Conservation (phyloP, 35 echinoderm and acorn worm species). For the Lytechinus pictus region DNA sequence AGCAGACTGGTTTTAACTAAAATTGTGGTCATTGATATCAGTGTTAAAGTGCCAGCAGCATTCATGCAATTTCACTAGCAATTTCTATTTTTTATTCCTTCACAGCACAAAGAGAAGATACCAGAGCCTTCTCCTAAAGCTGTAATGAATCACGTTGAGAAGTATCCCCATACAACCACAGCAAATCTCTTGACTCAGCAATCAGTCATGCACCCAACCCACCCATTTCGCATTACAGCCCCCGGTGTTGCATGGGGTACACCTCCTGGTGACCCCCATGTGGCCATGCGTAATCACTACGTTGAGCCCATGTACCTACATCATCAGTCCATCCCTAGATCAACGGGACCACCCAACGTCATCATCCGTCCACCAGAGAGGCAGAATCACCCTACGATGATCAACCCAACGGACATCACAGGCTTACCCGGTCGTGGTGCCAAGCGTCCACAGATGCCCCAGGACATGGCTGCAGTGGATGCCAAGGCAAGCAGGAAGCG, state of each 20-base stretch:
- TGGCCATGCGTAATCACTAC: slow-evolving; percentile 30
- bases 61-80: not conserved
- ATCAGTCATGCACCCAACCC: not conserved
- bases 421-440: slow-evolving; percentile 23
- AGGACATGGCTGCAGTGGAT: slow-evolving; percentile 38
- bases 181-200: not conserved
- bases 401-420: not conserved
- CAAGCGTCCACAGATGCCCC: slow-evolving; percentile 50
- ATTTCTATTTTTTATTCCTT: not conserved
- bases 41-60: too few species aligned
- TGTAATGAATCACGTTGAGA: slow-evolving; percentile 34
- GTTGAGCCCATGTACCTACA: slow-evolving; percentile 44
- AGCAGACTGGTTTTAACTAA: too few species aligned
- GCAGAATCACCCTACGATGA: not conserved
- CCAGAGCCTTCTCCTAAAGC: slow-evolving; percentile 5
- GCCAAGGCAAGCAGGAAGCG: slow-evolving; percentile 42
- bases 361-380: not conserved
- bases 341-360: not conserved
- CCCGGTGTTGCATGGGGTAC: not conserved
- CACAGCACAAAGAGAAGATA: slow-evolving; percentile 39
- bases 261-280: not conserved
- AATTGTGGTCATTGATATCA: too few species aligned
- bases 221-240: slow-evolving; percentile 3
- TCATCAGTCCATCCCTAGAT: slow-evolving; percentile 7
- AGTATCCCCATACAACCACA: not conserved